Base-by-base conservation (phyloP, 2,888 invertebrate genomes). In the Fissipunctia ypsillon region DNA sequence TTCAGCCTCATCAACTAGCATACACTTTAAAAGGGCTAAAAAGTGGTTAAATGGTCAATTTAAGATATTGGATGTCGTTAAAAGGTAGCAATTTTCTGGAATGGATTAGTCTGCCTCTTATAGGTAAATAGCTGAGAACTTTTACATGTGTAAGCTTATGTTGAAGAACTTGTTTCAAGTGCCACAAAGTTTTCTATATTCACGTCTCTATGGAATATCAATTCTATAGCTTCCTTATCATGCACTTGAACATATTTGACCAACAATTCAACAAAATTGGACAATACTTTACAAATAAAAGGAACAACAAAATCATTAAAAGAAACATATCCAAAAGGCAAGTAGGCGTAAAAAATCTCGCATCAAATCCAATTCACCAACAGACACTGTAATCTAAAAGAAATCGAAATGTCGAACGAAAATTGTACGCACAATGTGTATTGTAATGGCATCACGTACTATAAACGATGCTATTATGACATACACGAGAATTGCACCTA, bases 381-480 rank as follows among this genome's bases (percentile, higher is more conserved):
- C 91, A 90, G 90, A 91, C 92, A 91, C 90, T 90, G 87, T 94
- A 95, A 94, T 95, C 93, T 91, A 93, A 92, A 94, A 93, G 93
- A 94, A 94, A 95, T 94, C 93, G 92, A 94, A 93, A 91, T 89
- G 89, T 89, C 89, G 71, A 86, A 90, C 87, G 90, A 92, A 94
- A 92, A 94, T 93, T 91, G 92, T 91, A 88, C 88, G 88, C 85
- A 93, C 94, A 87, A 87, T 87, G 76, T 78, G 93, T 90, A 95
- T 95, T 94, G 95, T 96, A 96, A 96, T 96, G 91, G 93, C 94
- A 95, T 96, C 96, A 96, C 96, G 96, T 96, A 95, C 92, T 89
- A 94, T 95, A 95, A 96, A 95, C 95, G 93, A 90, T 83, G 94
- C 92, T 94, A 96, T 96, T 96, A 96, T 96, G 95, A 96, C 96